A percentile compares a stretch with the other conserved stretches of the same genome.
Evolutionary conservation across 2,888 invertebrate genomes (phyloP).

Genomic region (Brachypalpus laphriformis): DNA sequence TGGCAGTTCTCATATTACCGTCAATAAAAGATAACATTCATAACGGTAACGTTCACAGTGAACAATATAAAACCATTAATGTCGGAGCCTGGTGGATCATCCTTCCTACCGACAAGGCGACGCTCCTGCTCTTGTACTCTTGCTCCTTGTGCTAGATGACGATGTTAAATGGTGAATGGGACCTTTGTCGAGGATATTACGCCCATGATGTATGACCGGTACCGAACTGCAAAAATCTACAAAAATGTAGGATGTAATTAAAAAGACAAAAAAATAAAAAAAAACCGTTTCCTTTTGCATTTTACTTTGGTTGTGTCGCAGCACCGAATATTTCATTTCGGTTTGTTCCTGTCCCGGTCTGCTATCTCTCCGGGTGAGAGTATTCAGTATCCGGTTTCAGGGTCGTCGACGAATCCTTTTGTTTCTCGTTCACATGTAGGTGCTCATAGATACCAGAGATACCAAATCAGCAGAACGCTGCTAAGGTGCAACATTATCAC

Average conservation of each 20-base stretch:
- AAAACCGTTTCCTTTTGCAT: not conserved
- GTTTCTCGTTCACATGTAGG: conserved; percentile 3
- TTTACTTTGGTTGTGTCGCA: not conserved
- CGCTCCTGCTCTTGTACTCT: not conserved
- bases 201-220: conserved; percentile 25
- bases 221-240: conserved; percentile 2
- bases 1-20: conserved; percentile 62
- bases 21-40: conserved; percentile 73
- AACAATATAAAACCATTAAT: conserved; percentile 70
- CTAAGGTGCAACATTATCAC: conserved; percentile 11
- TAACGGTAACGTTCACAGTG: conserved; percentile 58
- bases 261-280: not conserved
- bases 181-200: conserved; percentile 37
- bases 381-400: conserved; percentile 19
- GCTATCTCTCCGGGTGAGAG: conserved; percentile 15
- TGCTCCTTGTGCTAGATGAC: not conserved
- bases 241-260: conserved; percentile 57
- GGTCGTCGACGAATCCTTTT: conserved; percentile 25
- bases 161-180: conserved; percentile 44
- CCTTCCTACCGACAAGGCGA: not conserved
- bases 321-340: conserved; percentile 2
- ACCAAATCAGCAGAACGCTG: conserved; percentile 2
- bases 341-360: conserved; percentile 7
- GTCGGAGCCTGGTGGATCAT: conserved; percentile 45
- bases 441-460: not conserved